A percentile compares a stretch with the other conserved stretches of the same genome.
Evolutionary conservation across 2,113 vertebrate species (phyloP).

Genomic region (Phrynocephalus versicolor): DNA sequence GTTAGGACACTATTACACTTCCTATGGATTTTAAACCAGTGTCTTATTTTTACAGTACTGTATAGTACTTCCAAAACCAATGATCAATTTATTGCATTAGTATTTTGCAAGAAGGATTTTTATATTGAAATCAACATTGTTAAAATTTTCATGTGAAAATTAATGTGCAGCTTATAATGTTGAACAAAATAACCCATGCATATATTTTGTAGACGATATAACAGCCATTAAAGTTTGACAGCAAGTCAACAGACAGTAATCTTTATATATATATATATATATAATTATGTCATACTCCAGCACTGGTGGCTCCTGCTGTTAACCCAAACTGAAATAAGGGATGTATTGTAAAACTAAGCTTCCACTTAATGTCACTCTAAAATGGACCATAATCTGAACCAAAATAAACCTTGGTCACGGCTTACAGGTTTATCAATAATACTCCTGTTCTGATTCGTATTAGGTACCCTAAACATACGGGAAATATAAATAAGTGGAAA

Average conservation of each 20-base stretch:
- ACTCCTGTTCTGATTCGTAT: neutral
- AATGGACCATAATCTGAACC: conserved; percentile 55
- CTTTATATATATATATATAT: neutral
- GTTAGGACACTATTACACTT: no score
- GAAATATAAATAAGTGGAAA: neutral
- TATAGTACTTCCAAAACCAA: conserved; percentile 49
- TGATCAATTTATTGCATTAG: conserved; percentile 51
- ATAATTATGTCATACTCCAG: conserved; percentile 54
- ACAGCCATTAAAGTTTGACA: conserved; percentile 67
- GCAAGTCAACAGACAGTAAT: conserved; percentile 60
- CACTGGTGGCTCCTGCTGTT: conserved; percentile 53
- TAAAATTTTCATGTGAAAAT: conserved; percentile 57
- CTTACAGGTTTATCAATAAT: neutral
- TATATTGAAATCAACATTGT: conserved; percentile 62
- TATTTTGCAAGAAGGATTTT: conserved; percentile 59
- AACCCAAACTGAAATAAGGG: conserved; percentile 53
- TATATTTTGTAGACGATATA: conserved; percentile 61
- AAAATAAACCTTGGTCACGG: conserved; percentile 28
- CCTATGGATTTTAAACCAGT: conserved; percentile 7
- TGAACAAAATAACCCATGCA: conserved; percentile 67
- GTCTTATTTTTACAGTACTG: conserved; percentile 40
- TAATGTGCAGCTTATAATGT: conserved; percentile 56
- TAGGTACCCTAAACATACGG: neutral
- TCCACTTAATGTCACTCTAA: conserved; percentile 59
- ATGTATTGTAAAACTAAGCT: conserved; percentile 58